Conservation (phyloP, 2,888 invertebrate species). For the Disparrhopalites patrizii region DNA sequence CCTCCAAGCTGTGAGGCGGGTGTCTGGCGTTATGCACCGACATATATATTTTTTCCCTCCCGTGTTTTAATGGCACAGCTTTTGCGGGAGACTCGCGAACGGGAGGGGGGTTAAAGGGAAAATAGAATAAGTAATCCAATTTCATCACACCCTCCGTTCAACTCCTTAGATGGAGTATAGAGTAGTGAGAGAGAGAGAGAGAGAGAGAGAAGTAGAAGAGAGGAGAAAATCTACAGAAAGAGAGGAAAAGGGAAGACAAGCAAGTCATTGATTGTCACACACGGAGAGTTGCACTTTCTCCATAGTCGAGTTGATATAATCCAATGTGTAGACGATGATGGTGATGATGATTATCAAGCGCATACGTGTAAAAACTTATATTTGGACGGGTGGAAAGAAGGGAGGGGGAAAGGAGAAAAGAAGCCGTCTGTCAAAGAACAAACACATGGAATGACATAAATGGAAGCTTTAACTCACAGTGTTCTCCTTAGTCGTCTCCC, state of each 20-base stretch:
- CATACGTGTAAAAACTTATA: not conserved
- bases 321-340: too few species aligned
- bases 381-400: not conserved
- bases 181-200: too few species aligned
- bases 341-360: too few species aligned
- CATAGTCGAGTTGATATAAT: not conserved
- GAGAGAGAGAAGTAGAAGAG: too few species aligned
- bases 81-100: not conserved
- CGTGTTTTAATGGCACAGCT: not conserved
- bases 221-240: too few species aligned
- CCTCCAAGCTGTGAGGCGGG: not conserved
- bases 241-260: not conserved
- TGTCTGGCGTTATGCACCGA: not conserved
- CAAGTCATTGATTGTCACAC: not conserved
- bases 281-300: conserved; percentile 3
- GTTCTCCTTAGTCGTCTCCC: too few species aligned
- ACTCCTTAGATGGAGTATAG: conserved; percentile 10
- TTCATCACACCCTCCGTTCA: conserved; percentile 21
- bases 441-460: conserved; percentile 10
- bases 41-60: not conserved
- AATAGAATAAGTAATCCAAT: conserved; percentile 32
- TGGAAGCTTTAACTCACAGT: not conserved
- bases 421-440: not conserved
- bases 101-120: conserved; percentile 14
- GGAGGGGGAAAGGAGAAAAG: not conserved